A percentile compares a stretch with the other conserved stretches of the same genome.
Evolutionary conservation across 2,888 invertebrate genomes (phyloP).

Genomic region (Melieria picta): DNA sequence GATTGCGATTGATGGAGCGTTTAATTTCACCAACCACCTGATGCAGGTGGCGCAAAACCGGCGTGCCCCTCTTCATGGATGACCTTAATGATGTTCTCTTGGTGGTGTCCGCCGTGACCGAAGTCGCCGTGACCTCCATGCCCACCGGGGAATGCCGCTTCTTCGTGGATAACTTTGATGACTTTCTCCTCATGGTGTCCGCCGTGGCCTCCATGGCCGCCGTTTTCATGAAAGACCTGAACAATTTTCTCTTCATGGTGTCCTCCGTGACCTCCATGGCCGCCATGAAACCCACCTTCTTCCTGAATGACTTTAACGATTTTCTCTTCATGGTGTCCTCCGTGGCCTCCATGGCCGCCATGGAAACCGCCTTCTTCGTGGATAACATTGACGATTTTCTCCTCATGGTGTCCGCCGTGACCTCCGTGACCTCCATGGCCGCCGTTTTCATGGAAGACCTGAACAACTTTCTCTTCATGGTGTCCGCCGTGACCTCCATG

Average conservation of each 20-base stretch:
- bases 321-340: conserved; percentile 6
- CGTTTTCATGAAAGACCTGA: conserved; percentile 4
- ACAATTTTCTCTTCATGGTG: conserved; percentile 42
- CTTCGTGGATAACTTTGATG: conserved; percentile 51
- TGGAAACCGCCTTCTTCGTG: conserved; percentile 30
- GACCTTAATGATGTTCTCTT: too few relatives aligned
- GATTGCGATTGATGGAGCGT: background rate
- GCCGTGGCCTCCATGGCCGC: conserved; percentile 34
- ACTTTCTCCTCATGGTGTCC: conserved; percentile 49
- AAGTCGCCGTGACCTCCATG: conserved; percentile 39
- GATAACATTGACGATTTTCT: conserved; percentile 45
- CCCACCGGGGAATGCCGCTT: conserved; percentile 40
- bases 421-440: conserved; percentile 21
- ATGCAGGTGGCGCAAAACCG: conserved; percentile 1
- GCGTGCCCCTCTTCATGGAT: too few relatives aligned
- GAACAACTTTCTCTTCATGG: conserved; percentile 32
- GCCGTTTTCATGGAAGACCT: conserved; percentile 30
- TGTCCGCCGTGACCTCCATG: conserved; percentile 41
- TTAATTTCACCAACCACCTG: conserved; percentile 7
- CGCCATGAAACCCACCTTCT: conserved; percentile 44
- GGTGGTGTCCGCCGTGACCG: background rate
- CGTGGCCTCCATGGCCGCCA: conserved; percentile 13
- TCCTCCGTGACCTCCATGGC: conserved; percentile 36
- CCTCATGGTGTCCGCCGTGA: conserved; percentile 35
- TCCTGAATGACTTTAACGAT: conserved; percentile 13